phyloP scores from a whole-genome alignment of 2,888 invertebrate genomes.

The Leptinotarsa peninsularis region DNA sequence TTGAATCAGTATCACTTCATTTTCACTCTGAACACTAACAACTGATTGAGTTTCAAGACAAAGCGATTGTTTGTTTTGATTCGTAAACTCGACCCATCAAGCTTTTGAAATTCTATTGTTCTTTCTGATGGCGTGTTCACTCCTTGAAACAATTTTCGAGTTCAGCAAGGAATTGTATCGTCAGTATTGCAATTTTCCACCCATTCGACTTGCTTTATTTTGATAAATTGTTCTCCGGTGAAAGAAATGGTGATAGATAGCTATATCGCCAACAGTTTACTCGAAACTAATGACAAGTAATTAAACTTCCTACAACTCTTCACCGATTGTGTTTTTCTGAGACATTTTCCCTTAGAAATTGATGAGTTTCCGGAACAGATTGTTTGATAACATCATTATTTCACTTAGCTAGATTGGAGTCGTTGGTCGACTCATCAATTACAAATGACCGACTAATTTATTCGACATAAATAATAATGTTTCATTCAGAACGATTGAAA shows the following conservation, averaged over 20 bases:
- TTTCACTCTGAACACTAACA: background rate
- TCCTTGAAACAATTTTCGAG: conserved; percentile 11
- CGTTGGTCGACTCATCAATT: background rate
- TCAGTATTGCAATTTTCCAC: conserved; percentile 25
- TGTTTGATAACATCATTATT: conserved; percentile 18
- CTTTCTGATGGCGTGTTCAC: conserved; percentile 8
- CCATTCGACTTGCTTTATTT: conserved; percentile 37
- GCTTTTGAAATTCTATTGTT: background rate
- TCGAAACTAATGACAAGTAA: conserved; percentile 32
- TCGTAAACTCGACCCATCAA: background rate
- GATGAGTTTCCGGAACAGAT: conserved; percentile 11
- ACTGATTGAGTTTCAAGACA: background rate
- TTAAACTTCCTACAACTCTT: conserved; percentile 31
- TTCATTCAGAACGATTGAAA: background rate
- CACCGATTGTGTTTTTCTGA: conserved; percentile 18
- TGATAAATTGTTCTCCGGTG: conserved; percentile 36
- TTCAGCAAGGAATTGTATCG: conserved; percentile 4
- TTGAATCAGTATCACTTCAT: background rate
- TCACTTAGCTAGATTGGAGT: background rate
- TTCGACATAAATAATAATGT: background rate
- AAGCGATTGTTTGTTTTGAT: background rate
- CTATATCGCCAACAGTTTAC: conserved; percentile 36
- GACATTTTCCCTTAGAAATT: conserved; percentile 9
- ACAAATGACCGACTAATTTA: background rate
- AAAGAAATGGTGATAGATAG: conserved; percentile 39